Conservation (phyloP, 1,140 invertebrate species). For the Oncopeltus fasciatus region DNA sequence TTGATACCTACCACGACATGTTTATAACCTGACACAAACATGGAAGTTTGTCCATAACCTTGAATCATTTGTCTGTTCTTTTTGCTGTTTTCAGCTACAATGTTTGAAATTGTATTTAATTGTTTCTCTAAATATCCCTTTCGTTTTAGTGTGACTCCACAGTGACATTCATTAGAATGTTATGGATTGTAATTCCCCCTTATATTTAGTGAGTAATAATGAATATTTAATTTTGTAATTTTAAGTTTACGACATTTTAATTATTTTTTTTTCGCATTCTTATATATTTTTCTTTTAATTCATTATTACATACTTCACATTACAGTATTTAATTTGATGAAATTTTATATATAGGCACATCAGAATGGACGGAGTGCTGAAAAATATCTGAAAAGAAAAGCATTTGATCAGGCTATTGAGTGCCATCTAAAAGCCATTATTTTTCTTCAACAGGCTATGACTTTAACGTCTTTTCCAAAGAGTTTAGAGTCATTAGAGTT, state of each 20-base stretch:
- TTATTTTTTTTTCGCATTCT: no score
- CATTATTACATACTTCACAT: no score
- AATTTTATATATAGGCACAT: conserved; percentile 47
- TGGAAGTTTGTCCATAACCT: conserved; percentile 1
- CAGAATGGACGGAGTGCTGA: conserved; percentile 46
- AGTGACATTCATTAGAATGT: conserved; percentile 7
- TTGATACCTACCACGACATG: no score
- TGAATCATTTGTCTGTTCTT: background rate
- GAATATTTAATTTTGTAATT: background rate
- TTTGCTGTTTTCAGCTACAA: conserved; percentile 2
- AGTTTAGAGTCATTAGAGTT: conserved; percentile 42
- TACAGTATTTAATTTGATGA: no score
- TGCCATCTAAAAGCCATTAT: conserved; percentile 44
- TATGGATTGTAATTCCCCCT: conserved; percentile 18
- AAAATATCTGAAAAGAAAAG: conserved; percentile 37
- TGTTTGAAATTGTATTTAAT: no score
- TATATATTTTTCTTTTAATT: no score
- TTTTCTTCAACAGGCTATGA: conserved; percentile 39
- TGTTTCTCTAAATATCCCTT: background rate
- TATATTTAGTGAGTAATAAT: conserved; percentile 15
- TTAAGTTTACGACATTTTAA: no score
- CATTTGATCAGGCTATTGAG: conserved; percentile 44
- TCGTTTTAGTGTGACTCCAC: background rate
- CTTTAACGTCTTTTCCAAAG: conserved; percentile 33
- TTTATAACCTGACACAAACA: background rate